A percentile compares a stretch with the other conserved stretches of the same genome.
phyloP scores from a whole-genome alignment of 1,140 invertebrate genomes.

The Myzus persicae region DNA sequence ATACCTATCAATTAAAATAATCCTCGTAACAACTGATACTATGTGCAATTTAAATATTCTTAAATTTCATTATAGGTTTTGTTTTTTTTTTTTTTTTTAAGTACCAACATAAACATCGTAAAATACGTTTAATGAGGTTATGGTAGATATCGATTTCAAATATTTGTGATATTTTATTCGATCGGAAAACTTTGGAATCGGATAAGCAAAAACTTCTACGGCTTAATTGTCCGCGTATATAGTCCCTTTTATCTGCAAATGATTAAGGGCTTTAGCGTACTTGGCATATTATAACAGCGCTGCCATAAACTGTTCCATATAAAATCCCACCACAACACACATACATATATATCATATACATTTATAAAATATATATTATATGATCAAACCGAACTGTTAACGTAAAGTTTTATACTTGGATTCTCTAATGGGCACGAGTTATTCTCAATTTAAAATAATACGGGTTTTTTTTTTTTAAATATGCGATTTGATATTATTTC shows the following conservation, averaged over 20 bases:
- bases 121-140: constrained; percentile 17
- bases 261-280: constrained; percentile 25
- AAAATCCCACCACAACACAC: not conserved
- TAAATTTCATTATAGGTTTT: not conserved
- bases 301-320: not conserved
- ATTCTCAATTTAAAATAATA: not conserved
- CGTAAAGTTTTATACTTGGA: not conserved
- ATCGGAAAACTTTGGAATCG: not conserved
- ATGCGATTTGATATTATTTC: not conserved
- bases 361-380: constrained; percentile 1
- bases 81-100: not conserved
- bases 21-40: not conserved
- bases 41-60: not conserved
- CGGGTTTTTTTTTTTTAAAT: not conserved
- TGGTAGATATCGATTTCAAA: not conserved
- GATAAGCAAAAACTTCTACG: not conserved
- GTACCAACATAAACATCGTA: not conserved
- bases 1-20: not conserved
- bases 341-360: not conserved
- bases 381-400: not conserved
- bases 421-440: not conserved
- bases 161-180: constrained; percentile 32
- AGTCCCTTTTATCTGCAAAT: constrained; percentile 20
- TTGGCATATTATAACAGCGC: constrained; percentile 9
- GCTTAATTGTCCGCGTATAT: not conserved